Conservation (phyloP, 2,113 vertebrate species). For the Collichthys lucidus region DNA sequence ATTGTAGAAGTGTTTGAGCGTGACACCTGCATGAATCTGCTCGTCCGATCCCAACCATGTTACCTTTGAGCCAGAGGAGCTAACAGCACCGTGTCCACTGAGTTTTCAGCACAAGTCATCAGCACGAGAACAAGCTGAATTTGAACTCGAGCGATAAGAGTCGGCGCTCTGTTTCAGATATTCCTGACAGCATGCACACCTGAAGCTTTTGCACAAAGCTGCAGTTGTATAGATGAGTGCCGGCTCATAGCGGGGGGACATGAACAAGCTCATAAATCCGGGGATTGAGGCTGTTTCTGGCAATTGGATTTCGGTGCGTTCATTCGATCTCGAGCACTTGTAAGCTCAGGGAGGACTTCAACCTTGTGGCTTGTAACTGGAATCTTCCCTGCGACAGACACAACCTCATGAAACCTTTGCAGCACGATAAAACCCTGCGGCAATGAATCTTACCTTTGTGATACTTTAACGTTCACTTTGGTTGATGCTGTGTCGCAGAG, state of each 20-base stretch:
- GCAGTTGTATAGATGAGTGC: not conserved
- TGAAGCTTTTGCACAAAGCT: not conserved
- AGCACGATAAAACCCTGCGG: not conserved
- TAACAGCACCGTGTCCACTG: not conserved
- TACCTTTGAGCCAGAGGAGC: not conserved
- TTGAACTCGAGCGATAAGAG: no score
- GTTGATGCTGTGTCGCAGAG: not conserved
- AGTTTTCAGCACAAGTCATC: not conserved
- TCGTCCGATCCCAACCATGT: not conserved
- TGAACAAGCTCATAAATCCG: constrained; percentile 12
- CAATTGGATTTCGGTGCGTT: constrained; percentile 9
- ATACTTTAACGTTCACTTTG: not conserved
- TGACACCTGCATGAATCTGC: not conserved
- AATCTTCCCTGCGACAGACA: not conserved
- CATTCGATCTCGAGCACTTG: not conserved
- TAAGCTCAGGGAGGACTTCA: not conserved
- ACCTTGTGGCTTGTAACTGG: not conserved
- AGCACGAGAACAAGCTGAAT: no score
- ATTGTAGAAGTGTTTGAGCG: no score
- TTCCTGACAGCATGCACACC: not conserved
- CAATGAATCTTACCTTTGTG: not conserved
- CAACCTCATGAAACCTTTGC: not conserved
- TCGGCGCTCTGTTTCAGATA: not conserved
- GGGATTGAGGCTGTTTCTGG: not conserved
- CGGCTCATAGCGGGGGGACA: not conserved